A percentile compares a stretch with the other conserved stretches of the same genome.
phyloP scores from a whole-genome alignment of 2,888 invertebrate genomes.

The Thereva nobilitata region DNA sequence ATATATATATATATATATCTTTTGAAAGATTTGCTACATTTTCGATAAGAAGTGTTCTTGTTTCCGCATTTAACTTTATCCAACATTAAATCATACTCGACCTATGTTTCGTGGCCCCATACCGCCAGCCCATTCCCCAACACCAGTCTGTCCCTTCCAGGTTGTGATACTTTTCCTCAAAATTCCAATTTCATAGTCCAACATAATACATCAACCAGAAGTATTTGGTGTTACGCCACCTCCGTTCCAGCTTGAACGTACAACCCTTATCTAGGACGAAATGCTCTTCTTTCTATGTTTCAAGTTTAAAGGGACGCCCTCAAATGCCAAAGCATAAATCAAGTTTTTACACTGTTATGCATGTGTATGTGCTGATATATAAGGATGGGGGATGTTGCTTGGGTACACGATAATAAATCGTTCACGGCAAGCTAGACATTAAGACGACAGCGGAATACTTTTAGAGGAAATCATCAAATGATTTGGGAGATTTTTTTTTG shows the following conservation, averaged over 20 bases:
- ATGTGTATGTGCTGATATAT: background rate
- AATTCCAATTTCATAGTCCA: slow-evolving; percentile 35
- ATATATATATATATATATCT: background rate
- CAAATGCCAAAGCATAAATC: slow-evolving; percentile 34
- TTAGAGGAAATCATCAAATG: slow-evolving; percentile 33
- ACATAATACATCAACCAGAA: slow-evolving; percentile 31
- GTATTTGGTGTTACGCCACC: slow-evolving; percentile 13
- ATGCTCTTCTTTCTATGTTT: slow-evolving; percentile 16
- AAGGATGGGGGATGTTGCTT: background rate
- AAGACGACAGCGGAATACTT: slow-evolving; percentile 39
- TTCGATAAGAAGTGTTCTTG: slow-evolving; percentile 29
- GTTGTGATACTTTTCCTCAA: slow-evolving; percentile 33
- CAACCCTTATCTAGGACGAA: slow-evolving; percentile 30
- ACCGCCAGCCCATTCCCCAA: slow-evolving; percentile 19
- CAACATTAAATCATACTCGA: slow-evolving; percentile 26
- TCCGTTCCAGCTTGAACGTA: background rate
- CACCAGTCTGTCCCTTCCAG: background rate
- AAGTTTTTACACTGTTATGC: slow-evolving; percentile 31
- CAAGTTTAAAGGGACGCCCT: slow-evolving; percentile 27
- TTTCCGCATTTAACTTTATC: slow-evolving; percentile 23
- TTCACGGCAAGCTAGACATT: slow-evolving; percentile 39
- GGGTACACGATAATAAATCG: slow-evolving; percentile 38
- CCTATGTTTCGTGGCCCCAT: slow-evolving; percentile 9
- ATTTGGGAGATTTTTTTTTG: slow-evolving; percentile 21
- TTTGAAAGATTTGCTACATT: slow-evolving; percentile 31